Percentiles rank a stretch among this genome's conserved stretches.
Evolutionary conservation across 2,888 invertebrate species (phyloP).

Genomic region (Acronicta psi): DNA sequence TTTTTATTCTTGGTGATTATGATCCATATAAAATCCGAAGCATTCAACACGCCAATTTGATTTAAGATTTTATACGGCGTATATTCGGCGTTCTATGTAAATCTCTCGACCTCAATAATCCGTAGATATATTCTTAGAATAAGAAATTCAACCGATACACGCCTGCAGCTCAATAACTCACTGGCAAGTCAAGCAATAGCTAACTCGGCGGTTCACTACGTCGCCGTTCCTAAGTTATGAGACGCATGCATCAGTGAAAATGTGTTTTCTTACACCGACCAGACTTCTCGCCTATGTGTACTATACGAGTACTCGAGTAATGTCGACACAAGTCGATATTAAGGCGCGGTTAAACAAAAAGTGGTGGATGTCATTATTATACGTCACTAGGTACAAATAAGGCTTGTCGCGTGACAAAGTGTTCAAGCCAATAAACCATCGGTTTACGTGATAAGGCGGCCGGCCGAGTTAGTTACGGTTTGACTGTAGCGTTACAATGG

Average conservation of each 20-base stretch:
- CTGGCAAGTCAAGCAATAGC: conserved; percentile 57
- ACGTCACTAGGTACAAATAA: conserved; percentile 61
- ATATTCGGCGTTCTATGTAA: conserved; percentile 45
- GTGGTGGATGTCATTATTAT: conserved; percentile 36
- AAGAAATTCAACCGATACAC: conserved; percentile 53
- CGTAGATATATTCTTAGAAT: conserved; percentile 48
- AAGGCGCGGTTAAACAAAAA: conserved; percentile 34
- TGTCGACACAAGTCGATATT: conserved; percentile 36
- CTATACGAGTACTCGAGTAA: conserved; percentile 10
- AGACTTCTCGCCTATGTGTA: conserved; percentile 24
- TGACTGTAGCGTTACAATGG: conserved; percentile 63
- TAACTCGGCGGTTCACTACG: conserved; percentile 55
- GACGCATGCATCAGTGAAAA: conserved; percentile 57
- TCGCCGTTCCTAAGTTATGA: conserved; percentile 58
- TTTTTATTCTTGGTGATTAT: conserved; percentile 44
- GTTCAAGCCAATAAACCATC: conserved; percentile 66
- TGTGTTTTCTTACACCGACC: conserved; percentile 47
- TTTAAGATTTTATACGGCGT: conserved; percentile 41
- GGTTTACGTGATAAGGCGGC: conserved; percentile 67
- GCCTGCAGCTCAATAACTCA: conserved; percentile 61
- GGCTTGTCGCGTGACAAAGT: conserved; percentile 66
- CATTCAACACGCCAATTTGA: conserved; percentile 43
- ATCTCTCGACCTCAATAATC: conserved; percentile 48
- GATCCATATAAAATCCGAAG: conserved; percentile 40
- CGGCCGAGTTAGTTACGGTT: conserved; percentile 56